These are phyloP conservation scores for Peromyscus leucopus DNA, from an alignment of 2,113 vertebrate genomes.

Conservation along the genomic window DNA sequence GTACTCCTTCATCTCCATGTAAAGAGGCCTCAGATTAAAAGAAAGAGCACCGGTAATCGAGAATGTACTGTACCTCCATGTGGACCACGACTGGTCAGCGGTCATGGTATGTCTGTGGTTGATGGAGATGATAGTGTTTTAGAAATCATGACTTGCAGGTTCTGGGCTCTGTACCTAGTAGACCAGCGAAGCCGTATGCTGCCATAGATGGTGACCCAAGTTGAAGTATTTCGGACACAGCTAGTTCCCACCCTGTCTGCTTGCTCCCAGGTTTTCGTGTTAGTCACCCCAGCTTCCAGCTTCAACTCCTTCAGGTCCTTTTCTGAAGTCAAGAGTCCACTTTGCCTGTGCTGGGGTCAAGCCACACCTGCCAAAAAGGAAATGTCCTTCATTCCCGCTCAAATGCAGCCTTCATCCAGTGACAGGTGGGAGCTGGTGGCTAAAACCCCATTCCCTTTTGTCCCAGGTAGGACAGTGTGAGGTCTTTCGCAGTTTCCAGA, in stretches of 20 bases:
- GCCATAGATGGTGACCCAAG: neutral
- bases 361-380: neutral
- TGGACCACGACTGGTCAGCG: neutral
- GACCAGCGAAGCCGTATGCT: neutral
- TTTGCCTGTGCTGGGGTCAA: neutral
- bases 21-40: neutral
- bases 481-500: neutral
- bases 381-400: neutral
- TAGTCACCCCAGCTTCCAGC: neutral
- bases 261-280: neutral
- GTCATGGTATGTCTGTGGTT: neutral
- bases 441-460: neutral
- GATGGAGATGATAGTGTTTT: neutral
- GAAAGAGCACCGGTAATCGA: neutral
- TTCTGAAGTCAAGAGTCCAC: neutral
- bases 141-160: fast-evolving
- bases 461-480: too few species aligned
- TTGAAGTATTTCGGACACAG: fast-evolving
- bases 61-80: neutral
- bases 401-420: neutral
- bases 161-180: too few species aligned
- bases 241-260: fast-evolving
- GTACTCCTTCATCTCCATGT: neutral
- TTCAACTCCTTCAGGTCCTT: neutral
- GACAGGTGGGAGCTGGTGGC: neutral